Conservation (phyloP, 1,140 invertebrate genomes). For the Drosophila navojoa region DNA sequence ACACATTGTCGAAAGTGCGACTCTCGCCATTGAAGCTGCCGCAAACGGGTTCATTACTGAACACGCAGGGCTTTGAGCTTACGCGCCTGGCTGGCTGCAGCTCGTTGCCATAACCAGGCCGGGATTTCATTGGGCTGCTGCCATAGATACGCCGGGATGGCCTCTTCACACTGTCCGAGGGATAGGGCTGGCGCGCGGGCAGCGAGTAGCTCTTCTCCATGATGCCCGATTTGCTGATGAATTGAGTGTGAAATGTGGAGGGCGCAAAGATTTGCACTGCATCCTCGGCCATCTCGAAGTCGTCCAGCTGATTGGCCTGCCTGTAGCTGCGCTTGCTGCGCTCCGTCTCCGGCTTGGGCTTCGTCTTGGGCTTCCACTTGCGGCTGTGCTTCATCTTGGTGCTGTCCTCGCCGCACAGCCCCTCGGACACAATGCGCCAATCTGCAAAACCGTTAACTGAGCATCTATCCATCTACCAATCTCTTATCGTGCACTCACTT, state of each 20-base stretch:
- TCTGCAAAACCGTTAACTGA: conserved; percentile 39
- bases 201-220: conserved; percentile 72
- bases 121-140: background rate
- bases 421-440: conserved; percentile 74
- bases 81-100: background rate
- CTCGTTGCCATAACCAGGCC: background rate
- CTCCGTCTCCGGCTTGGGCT: conserved; percentile 52
- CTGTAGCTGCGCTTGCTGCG: conserved; percentile 62
- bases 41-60: conserved; percentile 66
- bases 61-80: conserved; percentile 54
- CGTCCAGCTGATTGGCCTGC: conserved; percentile 49
- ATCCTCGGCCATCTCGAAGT: conserved; percentile 63
- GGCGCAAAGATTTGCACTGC: conserved; percentile 69
- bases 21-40: conserved; percentile 59
- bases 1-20: conserved; percentile 66
- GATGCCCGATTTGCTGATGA: conserved; percentile 65
- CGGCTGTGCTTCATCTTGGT: conserved; percentile 71
- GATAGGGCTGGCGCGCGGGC: conserved; percentile 55
- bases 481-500: conserved; percentile 38
- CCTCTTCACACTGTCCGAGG: background rate
- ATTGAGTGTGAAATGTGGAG: conserved; percentile 71
- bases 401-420: conserved; percentile 76
- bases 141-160: conserved; percentile 3
- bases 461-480: background rate
- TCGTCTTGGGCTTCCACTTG: conserved; percentile 58